A percentile compares a stretch with the other conserved stretches of the same genome.
phyloP scores from a whole-genome alignment of 1,140 invertebrate species.

The Drosophila melanica region DNA sequence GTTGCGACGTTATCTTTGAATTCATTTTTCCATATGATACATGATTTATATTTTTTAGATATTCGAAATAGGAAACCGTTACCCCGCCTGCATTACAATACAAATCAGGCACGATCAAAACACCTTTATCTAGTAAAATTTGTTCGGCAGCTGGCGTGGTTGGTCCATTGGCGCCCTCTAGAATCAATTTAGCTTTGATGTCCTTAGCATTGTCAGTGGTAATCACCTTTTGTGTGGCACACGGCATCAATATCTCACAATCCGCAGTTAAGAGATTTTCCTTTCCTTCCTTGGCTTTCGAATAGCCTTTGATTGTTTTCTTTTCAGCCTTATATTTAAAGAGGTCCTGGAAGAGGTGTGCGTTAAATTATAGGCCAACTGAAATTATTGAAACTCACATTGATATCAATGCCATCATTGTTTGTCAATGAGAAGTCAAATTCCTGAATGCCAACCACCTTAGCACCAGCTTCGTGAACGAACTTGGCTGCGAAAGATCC shows the following conservation, averaged over 20 bases:
- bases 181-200: slow-evolving; percentile 90
- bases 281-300: slow-evolving; percentile 87
- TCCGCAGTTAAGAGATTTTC: slow-evolving; percentile 88
- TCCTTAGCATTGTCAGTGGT: slow-evolving; percentile 90
- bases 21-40: slow-evolving; percentile 94
- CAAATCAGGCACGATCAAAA: slow-evolving; percentile 94
- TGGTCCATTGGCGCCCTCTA: slow-evolving; percentile 95
- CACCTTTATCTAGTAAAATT: slow-evolving; percentile 89
- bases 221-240: slow-evolving; percentile 93
- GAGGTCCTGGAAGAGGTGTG: slow-evolving; percentile 45
- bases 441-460: slow-evolving; percentile 92
- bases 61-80: slow-evolving; percentile 96
- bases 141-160: slow-evolving; percentile 92
- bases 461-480: slow-evolving; percentile 90
- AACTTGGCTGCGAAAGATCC: slow-evolving; percentile 92
- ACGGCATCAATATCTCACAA: slow-evolving; percentile 94
- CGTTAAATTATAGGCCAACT: too few species aligned
- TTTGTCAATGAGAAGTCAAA: slow-evolving; percentile 89
- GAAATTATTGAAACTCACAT: slow-evolving; percentile 84
- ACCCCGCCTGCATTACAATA: slow-evolving; percentile 94
- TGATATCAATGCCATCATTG: slow-evolving; percentile 91
- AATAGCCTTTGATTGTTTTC: slow-evolving; percentile 90
- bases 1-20: slow-evolving; percentile 84
- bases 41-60: slow-evolving; percentile 96
- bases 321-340: slow-evolving; percentile 76